Evolutionary conservation across 2,797 vertebrate genomes (phyloP), one percentile per base, ranked within the genome.

Genomic region (Corythornis leucogaster): DNA sequence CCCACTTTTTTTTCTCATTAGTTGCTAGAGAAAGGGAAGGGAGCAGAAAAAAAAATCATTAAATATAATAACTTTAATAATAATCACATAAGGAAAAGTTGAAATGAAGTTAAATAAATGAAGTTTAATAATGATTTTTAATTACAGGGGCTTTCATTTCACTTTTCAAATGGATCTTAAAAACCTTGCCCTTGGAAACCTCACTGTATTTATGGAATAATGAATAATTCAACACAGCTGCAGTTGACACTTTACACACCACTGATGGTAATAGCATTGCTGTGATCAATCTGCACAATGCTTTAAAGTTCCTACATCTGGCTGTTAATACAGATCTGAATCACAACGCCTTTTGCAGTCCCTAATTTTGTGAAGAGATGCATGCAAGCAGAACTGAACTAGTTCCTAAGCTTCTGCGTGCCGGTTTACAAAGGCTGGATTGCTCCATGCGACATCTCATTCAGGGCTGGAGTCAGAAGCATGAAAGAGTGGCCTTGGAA

Each of bases 181-280:
- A 93, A 90, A 81, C 45, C 74, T 67, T 94, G 90, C 86, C 94
- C 92, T 95, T 85, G 85, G 87, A 94, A 96, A 85, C 85, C 80
- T 95, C 55, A 9, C 91, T 78, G 42, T 90, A 73, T 77, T 95
- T 93, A 95, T 87, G 75, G 91, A 94, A 93, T 77, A 95, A 95
- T 95, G 96, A 97, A 96, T 97, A 96, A 97, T 96, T 94, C 96
- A 96, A 87, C 86, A 87, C 84, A 92, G 89, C 92, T 94, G 81
- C 81, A 96, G 87, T 59, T 81, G 87, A 96, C 93, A 93, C 90
- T 95, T 95, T 79, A 89, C 93, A 93, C 77, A 95, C 40, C 81
- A 88, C 84, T 79, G 94, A 92, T 70, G 82, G 77, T 85, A 96
- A 92, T 18, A 86, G 88, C 87, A 61, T 64, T 61, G 68, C 87